Conservation (phyloP, 2,113 vertebrate genomes). For the Xiphorhynchus elegans region DNA sequence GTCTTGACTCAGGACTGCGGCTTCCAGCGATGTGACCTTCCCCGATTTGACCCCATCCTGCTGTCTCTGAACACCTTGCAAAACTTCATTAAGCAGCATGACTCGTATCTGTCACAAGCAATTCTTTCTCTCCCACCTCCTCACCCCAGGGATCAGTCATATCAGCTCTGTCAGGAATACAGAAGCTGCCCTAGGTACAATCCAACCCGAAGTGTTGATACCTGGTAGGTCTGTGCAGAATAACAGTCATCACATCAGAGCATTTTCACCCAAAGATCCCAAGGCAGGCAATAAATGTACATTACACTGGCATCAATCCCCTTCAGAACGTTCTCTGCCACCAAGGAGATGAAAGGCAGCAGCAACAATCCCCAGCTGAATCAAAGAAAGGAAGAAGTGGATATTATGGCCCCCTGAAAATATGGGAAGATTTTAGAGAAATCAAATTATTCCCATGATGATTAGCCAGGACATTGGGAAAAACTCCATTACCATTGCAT, state of each 20-base stretch:
- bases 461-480: not conserved
- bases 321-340: not conserved
- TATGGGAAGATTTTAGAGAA: not conserved
- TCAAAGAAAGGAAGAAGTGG: not conserved
- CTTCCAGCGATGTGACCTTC: not conserved
- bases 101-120: conserved; percentile 45
- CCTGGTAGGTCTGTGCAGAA: not conserved
- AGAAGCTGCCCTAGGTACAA: not conserved
- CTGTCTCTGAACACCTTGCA: conserved; percentile 47
- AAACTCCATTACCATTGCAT: not conserved
- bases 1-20: not conserved
- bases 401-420: not conserved
- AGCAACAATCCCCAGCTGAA: not conserved
- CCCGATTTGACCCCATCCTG: conserved; percentile 29
- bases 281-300: not conserved
- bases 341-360: not conserved
- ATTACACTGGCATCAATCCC: not conserved
- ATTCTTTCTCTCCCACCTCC: conserved; percentile 39
- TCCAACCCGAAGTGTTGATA: not conserved
- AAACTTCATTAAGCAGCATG: conserved; percentile 53
- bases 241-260: not conserved
- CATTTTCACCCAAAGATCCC: not conserved
- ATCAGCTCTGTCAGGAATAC: conserved; percentile 36
- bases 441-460: not conserved
- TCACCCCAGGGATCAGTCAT: conserved; percentile 37